Percentiles rank a stretch among this genome's conserved stretches.
phyloP scores from a whole-genome alignment of 2,797 vertebrate species.

The Thripadectes ignobilis region DNA sequence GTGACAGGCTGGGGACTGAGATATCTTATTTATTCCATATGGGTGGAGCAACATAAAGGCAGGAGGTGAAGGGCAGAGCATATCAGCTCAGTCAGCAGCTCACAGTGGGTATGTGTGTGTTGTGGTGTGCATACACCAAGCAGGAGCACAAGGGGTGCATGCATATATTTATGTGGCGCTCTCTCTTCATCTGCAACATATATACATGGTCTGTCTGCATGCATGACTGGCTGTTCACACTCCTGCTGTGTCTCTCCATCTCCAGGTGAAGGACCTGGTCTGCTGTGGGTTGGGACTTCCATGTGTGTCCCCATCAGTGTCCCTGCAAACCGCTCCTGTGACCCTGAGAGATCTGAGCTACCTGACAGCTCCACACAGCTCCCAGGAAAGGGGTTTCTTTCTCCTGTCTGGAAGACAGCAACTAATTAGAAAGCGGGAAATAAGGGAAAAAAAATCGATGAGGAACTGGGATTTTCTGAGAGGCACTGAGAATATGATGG shows the following conservation, averaged over 20 bases:
- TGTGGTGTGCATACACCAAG: background rate
- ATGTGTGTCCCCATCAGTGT: fast-evolving
- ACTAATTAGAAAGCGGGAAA: background rate
- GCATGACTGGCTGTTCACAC: fast-evolving
- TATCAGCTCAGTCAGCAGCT: background rate
- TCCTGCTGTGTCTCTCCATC: background rate
- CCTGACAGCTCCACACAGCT: background rate
- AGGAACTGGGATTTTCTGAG: background rate
- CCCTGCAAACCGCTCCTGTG: background rate
- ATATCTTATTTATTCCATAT: background rate
- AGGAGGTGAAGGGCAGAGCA: background rate
- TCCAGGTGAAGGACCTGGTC: background rate
- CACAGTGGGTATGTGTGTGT: fast-evolving
- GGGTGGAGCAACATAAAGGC: background rate
- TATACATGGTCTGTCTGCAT: background rate
- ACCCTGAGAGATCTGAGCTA: background rate
- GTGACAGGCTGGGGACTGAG: background rate
- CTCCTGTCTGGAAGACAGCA: background rate
- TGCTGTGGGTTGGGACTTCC: background rate
- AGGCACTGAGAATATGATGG: background rate
- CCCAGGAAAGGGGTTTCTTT: background rate
- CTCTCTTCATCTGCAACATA: background rate
- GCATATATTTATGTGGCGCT: background rate
- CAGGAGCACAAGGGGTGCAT: background rate
- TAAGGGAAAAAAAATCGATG: background rate